A percentile compares a stretch with the other conserved stretches of the same genome.
These are phyloP conservation scores for Crocodylus rhombifer DNA, from an alignment of 2,797 vertebrate genomes.

Conservation along the genomic window DNA sequence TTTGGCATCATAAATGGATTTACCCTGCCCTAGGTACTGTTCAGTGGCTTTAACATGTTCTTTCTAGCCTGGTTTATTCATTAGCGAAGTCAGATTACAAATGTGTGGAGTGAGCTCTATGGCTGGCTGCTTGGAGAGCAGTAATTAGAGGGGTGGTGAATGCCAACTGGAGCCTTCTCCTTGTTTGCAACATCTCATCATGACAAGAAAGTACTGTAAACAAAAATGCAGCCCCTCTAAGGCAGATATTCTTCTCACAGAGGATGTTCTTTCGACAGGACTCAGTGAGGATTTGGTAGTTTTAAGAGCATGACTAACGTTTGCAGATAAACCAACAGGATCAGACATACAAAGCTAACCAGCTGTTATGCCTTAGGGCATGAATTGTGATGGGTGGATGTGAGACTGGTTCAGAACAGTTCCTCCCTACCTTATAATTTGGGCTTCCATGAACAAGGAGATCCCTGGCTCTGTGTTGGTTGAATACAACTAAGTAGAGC, in stretches of 20 bases:
- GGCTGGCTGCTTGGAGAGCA: background rate
- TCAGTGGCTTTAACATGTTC: background rate
- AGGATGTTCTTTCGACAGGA: background rate
- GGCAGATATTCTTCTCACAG: background rate
- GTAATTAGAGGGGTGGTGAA: background rate
- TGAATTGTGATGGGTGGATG: background rate
- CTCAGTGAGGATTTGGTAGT: background rate
- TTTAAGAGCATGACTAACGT: background rate
- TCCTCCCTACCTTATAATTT: background rate
- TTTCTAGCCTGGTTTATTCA: fast-evolving
- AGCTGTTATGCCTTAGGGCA: background rate
- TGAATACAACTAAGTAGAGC: background rate
- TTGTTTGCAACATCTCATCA: background rate
- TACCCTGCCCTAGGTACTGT: background rate
- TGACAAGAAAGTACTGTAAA: background rate
- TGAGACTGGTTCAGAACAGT: background rate
- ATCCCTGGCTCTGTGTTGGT: background rate
- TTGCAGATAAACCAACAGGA: conserved; percentile 9
- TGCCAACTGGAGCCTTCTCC: background rate
- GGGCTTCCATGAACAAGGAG: background rate
- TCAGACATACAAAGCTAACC: background rate
- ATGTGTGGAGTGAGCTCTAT: background rate
- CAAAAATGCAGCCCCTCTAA: background rate
- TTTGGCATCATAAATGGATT: background rate
- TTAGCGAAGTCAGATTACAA: background rate